phyloP scores from a whole-genome alignment of 2,113 vertebrate genomes.

The Meriones unguiculatus region DNA sequence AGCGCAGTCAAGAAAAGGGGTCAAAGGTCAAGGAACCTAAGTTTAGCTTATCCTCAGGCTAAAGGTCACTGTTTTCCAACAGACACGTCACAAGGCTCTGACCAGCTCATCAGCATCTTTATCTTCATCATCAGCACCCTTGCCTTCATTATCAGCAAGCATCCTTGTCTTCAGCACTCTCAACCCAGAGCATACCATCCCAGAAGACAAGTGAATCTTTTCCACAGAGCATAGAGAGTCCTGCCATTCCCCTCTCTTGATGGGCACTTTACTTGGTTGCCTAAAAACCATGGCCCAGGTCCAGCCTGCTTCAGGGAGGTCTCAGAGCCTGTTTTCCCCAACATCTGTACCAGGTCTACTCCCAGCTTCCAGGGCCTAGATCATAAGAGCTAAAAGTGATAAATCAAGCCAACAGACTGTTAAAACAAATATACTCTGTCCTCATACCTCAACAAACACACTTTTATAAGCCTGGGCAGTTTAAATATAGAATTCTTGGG shows the following conservation, averaged over 20 bases:
- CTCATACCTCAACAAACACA: constrained; percentile 52
- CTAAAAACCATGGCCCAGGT: too few species aligned
- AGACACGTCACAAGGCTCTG: neutral
- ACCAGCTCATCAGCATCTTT: neutral
- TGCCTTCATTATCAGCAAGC: neutral
- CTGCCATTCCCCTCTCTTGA: neutral
- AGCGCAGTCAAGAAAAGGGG: neutral
- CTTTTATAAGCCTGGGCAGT: constrained; percentile 38
- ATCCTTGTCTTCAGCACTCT: neutral
- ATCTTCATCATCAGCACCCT: neutral
- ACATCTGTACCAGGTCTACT: neutral
- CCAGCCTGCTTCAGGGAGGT: neutral
- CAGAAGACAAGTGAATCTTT: neutral
- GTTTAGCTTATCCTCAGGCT: neutral
- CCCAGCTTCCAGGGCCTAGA: neutral
- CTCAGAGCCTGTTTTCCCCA: neutral
- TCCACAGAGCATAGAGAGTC: rapidly evolving
- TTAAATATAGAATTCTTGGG: constrained; percentile 38
- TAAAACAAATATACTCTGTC: constrained; percentile 32
- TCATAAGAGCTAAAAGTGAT: neutral
- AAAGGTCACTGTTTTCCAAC: neutral
- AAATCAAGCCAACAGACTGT: constrained; percentile 63
- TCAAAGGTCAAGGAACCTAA: neutral
- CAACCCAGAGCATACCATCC: neutral
- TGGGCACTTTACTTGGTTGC: neutral